These are phyloP conservation scores for Pipistrellus kuhlii DNA, from an alignment of 2,797 vertebrate genomes.

Conservation along the genomic window DNA sequence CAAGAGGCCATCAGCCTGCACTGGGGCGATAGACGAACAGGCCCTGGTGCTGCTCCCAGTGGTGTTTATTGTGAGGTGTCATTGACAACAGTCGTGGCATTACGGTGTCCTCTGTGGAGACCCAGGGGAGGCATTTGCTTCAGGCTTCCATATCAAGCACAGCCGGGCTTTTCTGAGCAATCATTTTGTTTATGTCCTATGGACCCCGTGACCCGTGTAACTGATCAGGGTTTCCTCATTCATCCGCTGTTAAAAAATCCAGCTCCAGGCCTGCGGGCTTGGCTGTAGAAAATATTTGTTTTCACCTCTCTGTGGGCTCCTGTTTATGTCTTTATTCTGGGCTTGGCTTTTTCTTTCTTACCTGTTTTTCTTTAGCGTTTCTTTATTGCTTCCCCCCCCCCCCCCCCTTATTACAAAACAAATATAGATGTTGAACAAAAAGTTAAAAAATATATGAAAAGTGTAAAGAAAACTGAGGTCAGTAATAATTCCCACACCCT, in stretches of 20 bases:
- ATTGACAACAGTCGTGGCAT: not conserved
- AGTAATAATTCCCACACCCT: slow-evolving; percentile 13
- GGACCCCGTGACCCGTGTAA: not conserved
- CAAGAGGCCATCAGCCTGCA: accelerated
- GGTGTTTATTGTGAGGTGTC: not conserved
- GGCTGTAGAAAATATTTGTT: slow-evolving; percentile 41
- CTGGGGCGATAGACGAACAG: not conserved
- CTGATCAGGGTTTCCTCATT: slow-evolving; percentile 61
- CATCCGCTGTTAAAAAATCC: not conserved
- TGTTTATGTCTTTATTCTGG: slow-evolving; percentile 51
- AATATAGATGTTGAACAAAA: slow-evolving; percentile 66
- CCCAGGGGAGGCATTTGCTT: slow-evolving; percentile 47
- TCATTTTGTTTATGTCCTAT: slow-evolving; percentile 56
- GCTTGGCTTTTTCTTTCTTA: slow-evolving; percentile 51
- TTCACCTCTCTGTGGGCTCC: not conserved
- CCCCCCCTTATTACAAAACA: slow-evolving; percentile 29
- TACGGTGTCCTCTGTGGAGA: not conserved
- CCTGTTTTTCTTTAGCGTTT: slow-evolving; percentile 66
- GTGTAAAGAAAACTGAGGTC: not conserved
- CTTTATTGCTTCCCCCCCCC: slow-evolving; percentile 22
- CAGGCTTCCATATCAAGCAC: slow-evolving; percentile 3
- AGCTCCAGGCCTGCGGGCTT: not conserved
- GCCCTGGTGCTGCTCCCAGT: not conserved
- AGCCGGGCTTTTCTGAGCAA: slow-evolving; percentile 53
- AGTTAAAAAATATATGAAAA: slow-evolving; percentile 46